These are phyloP conservation scores for Albula goreensis DNA, from an alignment of 2,113 vertebrate species.

Conservation along the genomic window DNA sequence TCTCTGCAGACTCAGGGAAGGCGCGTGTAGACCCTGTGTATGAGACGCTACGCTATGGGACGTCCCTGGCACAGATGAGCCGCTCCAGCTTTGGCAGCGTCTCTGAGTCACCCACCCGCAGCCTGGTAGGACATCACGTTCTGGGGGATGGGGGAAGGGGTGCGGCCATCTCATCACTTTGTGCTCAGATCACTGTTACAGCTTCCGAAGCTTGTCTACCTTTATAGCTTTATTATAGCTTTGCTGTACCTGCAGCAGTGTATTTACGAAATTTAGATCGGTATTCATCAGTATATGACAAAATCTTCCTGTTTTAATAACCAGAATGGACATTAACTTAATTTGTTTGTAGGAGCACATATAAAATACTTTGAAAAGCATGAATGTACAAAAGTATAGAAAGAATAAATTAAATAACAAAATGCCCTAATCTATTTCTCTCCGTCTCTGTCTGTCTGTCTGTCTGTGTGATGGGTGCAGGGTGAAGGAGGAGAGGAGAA, in stretches of 20 bases:
- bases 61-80: conserved; percentile 83
- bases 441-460: not conserved
- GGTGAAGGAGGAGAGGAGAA: conserved; percentile 69
- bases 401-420: no score
- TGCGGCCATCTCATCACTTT: not conserved
- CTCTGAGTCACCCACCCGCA: conserved; percentile 77
- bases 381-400: no score
- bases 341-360: no score
- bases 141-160: not conserved
- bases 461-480: conserved; percentile 40
- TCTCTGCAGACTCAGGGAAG: conserved; percentile 58
- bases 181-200: not conserved
- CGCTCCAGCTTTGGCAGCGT: conserved; percentile 82
- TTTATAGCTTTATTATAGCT: not conserved
- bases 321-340: not conserved
- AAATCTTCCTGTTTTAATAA: not conserved
- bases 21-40: conserved; percentile 80
- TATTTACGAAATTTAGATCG: not conserved
- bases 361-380: no score
- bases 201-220: not conserved
- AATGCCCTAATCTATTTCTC: not conserved
- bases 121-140: conserved; percentile 62
- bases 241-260: not conserved
- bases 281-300: not conserved
- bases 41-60: conserved; percentile 85